Percentiles rank a stretch among this genome's conserved stretches.
These are phyloP conservation scores for Premnoplex brunnescens DNA, from an alignment of 2,797 vertebrate species.

Conservation along the genomic window DNA sequence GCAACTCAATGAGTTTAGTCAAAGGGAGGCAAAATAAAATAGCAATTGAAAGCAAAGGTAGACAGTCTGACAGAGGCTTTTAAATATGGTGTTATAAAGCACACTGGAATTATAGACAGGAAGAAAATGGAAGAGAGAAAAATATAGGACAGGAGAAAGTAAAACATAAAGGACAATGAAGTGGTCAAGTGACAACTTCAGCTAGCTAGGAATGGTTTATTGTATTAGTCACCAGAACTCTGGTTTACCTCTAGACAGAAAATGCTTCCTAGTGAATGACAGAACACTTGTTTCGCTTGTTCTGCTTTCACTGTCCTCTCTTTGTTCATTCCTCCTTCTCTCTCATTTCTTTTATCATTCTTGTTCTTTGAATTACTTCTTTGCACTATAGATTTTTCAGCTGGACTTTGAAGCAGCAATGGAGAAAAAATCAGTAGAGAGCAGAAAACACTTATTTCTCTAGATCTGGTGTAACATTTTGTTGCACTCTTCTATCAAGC, in stretches of 20 bases:
- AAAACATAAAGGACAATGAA: constrained; percentile 26
- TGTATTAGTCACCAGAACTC: neutral
- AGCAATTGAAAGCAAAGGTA: constrained; percentile 9
- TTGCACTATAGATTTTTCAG: neutral
- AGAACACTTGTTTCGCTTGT: neutral
- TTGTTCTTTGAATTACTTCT: neutral
- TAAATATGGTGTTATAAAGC: constrained; percentile 11
- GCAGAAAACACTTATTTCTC: neutral
- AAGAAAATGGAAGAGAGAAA: constrained; percentile 4
- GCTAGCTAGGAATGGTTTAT: neutral
- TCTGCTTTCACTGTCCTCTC: neutral
- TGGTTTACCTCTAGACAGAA: neutral
- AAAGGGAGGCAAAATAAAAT: neutral
- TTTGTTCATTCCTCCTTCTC: neutral
- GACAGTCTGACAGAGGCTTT: neutral
- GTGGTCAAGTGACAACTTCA: constrained; percentile 36
- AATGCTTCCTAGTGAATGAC: neutral
- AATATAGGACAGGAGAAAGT: neutral
- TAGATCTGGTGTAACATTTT: neutral
- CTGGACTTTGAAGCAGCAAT: neutral
- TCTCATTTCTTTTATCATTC: neutral
- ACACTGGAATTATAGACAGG: neutral
- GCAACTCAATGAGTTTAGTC: neutral
- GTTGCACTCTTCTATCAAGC: neutral
- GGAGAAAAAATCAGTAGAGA: neutral